Conservation (phyloP, 2,797 vertebrate genomes). For the Spizella passerina region DNA sequence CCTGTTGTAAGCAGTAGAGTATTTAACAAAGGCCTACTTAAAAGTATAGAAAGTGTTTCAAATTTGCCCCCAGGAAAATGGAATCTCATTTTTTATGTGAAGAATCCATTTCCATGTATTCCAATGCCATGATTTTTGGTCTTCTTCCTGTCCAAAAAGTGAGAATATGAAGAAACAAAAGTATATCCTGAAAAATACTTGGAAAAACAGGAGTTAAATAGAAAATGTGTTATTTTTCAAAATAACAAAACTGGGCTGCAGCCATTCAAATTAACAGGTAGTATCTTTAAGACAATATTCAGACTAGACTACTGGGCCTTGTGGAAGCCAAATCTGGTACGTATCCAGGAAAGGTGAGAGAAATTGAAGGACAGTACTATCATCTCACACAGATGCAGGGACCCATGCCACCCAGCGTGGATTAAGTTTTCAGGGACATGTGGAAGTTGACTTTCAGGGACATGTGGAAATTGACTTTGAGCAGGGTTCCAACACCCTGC, state of each 20-base stretch:
- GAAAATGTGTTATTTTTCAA: background rate
- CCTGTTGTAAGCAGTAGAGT: background rate
- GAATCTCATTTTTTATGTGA: background rate
- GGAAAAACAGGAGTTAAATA: background rate
- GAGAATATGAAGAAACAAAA: background rate
- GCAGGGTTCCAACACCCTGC: background rate
- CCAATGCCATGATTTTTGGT: background rate
- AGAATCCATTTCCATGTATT: background rate
- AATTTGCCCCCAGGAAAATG: background rate
- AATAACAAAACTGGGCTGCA: background rate
- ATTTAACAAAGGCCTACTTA: background rate
- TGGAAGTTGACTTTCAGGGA: too few relatives aligned
- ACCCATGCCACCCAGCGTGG: fast-evolving
- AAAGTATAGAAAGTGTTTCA: background rate
- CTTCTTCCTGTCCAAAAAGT: background rate
- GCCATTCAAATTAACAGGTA: background rate
- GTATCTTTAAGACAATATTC: background rate
- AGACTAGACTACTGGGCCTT: background rate
- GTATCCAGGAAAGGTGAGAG: background rate
- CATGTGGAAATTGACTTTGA: background rate
- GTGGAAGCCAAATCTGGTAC: background rate
- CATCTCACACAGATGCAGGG: background rate
- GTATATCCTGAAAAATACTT: background rate
- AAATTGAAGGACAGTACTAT: background rate
- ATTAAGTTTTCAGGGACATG: too few relatives aligned